Conservation (phyloP, 2,888 invertebrate genomes). For the Coenonympha glycerion region DNA sequence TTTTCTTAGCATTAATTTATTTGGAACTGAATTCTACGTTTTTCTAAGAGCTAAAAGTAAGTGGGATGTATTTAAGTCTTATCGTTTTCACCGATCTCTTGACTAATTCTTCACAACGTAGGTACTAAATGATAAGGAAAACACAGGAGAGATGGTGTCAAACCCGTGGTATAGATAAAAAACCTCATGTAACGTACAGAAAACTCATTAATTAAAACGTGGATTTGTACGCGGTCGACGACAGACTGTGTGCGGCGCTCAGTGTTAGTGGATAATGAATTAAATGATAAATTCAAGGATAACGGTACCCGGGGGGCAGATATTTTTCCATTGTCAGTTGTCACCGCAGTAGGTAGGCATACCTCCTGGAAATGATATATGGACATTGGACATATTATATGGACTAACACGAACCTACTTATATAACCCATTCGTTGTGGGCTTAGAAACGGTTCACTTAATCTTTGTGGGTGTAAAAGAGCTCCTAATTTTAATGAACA, state of each 20-base stretch:
- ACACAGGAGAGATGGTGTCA: no score
- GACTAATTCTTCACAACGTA: no score
- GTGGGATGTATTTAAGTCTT: no score
- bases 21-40: no score
- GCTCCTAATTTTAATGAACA: neutral
- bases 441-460: neutral
- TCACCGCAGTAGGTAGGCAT: no score
- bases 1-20: no score
- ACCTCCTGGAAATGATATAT: constrained; percentile 13
- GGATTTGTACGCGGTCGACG: constrained; percentile 11
- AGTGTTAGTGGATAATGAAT: constrained; percentile 19
- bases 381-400: constrained; percentile 12
- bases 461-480: neutral
- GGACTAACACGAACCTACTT: neutral
- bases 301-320: constrained; percentile 16
- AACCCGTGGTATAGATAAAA: no score
- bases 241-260: neutral
- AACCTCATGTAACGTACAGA: neutral
- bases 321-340: constrained; percentile 16
- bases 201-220: constrained; percentile 14
- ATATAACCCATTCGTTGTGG: constrained; percentile 2
- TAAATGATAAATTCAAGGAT: constrained; percentile 25
- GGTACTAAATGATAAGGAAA: no score
- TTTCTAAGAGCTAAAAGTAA: no score
- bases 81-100: no score